Base-by-base conservation (phyloP, 2,888 invertebrate species). In the Urechis unicinctus region DNA sequence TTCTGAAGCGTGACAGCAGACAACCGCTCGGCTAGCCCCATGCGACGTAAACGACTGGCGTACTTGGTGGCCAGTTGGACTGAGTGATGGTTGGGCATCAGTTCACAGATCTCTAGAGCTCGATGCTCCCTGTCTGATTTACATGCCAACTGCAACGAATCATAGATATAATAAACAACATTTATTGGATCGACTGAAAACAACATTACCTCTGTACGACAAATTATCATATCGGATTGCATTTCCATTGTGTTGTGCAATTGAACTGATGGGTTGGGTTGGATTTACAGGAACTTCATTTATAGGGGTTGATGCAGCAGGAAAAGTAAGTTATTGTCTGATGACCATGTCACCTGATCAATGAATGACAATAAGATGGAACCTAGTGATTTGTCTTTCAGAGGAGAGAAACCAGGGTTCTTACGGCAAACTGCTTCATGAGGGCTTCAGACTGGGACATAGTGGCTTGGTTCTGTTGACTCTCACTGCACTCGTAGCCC, bases 391-490 rank as follows among this genome's bases (percentile, higher is more conserved):
- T n/a, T n/a, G n/a, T n/a, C n/a, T n/a, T n/a, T n/a, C n/a, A n/a
- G n/a, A n/a, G n/a, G n/a, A n/a, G n/a, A n/a, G n/a, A n/a, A n/a
- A n/a, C n/a, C n/a, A n/a, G n/a, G n/a, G n/a, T 36, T 36, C 85
- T 83, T 78, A 94, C 89, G 47, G 91, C 91, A 81, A 95, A 94
- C 48, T 93, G 78, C 78, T 91, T 91, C 64, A 95, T 84, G n/a
- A 92, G 84, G 3, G 87, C 84, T 73, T 91, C 88, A 56, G 71
- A 85, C 1, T 86, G 82, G 24, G 82, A 78, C 74, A 86, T 86
- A n/a, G 85, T 84, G 17, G 85, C 82, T 30, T 85, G 84, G 2
- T 69, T 67, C 52, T 71, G 72, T 30, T 68, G 67, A 17, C 57
- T 58, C n/a, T 66, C 62, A 49, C 77, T 77, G 31, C 68, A 61